Percentiles rank a stretch among this genome's conserved stretches.
Conservation (phyloP, 2,888 invertebrate genomes). For the Oasisia sp. region DNA sequence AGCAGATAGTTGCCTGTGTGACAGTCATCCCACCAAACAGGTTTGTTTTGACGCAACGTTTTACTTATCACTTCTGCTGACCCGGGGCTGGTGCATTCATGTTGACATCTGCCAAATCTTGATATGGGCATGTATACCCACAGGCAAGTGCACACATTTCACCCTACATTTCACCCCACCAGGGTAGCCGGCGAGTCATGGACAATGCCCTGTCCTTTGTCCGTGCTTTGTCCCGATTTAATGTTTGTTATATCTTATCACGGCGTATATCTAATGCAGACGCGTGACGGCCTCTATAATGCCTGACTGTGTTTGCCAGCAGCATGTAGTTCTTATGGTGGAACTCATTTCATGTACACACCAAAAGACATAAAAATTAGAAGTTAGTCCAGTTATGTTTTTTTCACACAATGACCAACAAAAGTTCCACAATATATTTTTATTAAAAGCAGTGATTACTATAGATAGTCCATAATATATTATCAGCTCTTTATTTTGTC, state of each 20-base stretch:
- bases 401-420: background rate
- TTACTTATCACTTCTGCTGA: slow-evolving; percentile 1
- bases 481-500: no score
- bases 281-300: background rate
- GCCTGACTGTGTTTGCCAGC: background rate
- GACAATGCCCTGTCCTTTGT: background rate
- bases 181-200: background rate
- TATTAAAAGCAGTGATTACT: background rate
- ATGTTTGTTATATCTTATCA: background rate
- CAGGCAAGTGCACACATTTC: slow-evolving; percentile 1
- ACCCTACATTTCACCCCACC: slow-evolving; percentile 12
- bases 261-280: background rate
- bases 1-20: background rate
- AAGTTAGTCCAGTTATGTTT: background rate
- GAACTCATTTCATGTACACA: background rate
- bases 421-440: background rate
- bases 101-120: slow-evolving; percentile 13
- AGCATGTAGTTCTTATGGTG: background rate
- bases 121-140: background rate
- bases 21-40: background rate
- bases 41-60: slow-evolving; percentile 4
- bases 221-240: background rate
- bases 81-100: background rate
- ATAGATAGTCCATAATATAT: no score
- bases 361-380: background rate